A percentile compares a stretch with the other conserved stretches of the same genome.
Evolutionary conservation across 2,113 vertebrate species (phyloP).

Genomic region (Mirza zaza): DNA sequence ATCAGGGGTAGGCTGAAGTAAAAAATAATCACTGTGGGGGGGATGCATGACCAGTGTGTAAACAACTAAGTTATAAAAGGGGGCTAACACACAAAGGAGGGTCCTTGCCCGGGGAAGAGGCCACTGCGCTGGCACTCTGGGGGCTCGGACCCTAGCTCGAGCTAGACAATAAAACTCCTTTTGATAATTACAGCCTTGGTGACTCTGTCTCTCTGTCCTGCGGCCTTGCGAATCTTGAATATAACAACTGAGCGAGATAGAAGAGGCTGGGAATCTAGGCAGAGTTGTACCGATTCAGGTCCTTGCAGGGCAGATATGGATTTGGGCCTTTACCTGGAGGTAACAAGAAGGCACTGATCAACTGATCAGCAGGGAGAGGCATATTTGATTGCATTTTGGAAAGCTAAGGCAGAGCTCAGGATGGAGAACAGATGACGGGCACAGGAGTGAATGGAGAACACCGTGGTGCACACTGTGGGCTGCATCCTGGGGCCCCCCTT

Average conservation of each 20-base stretch:
- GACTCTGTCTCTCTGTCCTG: too few species aligned
- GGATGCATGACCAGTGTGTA: too few species aligned
- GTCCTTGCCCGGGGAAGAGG: too few species aligned
- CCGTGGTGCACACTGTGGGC: not conserved
- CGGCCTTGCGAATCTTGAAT: too few species aligned
- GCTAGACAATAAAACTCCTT: too few species aligned
- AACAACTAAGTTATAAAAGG: too few species aligned
- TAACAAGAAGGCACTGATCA: not conserved
- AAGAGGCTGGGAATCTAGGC: not conserved
- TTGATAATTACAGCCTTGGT: too few species aligned
- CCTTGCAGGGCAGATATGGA: not conserved
- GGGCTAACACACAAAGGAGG: too few species aligned
- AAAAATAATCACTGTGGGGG: too few species aligned
- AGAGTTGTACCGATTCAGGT: not conserved
- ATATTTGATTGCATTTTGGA: not conserved
- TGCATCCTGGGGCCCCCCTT: not conserved
- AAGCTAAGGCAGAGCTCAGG: not conserved
- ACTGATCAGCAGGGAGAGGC: not conserved
- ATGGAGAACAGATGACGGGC: not conserved
- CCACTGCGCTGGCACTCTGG: too few species aligned
- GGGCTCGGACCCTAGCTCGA: too few species aligned
- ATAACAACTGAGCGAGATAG: not conserved
- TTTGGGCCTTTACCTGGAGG: not conserved
- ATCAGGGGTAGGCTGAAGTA: too few species aligned
- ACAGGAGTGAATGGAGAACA: not conserved